Evolutionary conservation across 2,113 vertebrate species (phyloP).

Genomic region (Dromiciops gliroides): DNA sequence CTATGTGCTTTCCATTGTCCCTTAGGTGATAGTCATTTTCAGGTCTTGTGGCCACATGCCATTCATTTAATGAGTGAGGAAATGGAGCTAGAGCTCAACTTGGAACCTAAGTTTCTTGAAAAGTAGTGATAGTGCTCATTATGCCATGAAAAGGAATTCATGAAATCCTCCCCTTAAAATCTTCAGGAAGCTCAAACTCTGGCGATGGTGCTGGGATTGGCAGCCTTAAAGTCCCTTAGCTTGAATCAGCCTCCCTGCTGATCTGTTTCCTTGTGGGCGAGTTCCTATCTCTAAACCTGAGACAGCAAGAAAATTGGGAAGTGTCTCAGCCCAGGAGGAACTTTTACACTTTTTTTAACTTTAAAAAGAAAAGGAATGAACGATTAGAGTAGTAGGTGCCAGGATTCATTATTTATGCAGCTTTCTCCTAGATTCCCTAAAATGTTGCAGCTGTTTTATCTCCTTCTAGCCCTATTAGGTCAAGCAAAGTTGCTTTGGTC

Average conservation of each 20-base stretch:
- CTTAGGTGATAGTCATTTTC: background rate
- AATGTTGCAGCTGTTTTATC: background rate
- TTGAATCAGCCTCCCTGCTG: background rate
- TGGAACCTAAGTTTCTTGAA: background rate
- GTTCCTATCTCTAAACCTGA: background rate
- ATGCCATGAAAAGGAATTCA: background rate
- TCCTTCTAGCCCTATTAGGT: background rate
- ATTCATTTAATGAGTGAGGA: background rate
- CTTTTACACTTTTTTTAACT: background rate
- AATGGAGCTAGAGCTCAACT: background rate
- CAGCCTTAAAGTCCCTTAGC: constrained; percentile 1
- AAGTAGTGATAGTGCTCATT: background rate
- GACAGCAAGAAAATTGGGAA: background rate
- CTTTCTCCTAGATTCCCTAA: background rate
- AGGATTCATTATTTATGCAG: background rate
- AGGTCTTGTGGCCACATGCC: background rate
- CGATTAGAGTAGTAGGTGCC: background rate
- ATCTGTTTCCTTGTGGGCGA: constrained; percentile 2
- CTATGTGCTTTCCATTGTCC: background rate
- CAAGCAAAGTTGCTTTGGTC: background rate
- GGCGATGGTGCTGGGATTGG: constrained; percentile 16
- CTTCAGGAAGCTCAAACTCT: background rate
- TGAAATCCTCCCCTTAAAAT: background rate
- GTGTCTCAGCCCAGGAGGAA: background rate
- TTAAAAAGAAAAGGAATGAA: background rate